These are phyloP conservation scores for Oreochromis niloticus DNA, from an alignment of 2,113 vertebrate species.

Conservation along the genomic window DNA sequence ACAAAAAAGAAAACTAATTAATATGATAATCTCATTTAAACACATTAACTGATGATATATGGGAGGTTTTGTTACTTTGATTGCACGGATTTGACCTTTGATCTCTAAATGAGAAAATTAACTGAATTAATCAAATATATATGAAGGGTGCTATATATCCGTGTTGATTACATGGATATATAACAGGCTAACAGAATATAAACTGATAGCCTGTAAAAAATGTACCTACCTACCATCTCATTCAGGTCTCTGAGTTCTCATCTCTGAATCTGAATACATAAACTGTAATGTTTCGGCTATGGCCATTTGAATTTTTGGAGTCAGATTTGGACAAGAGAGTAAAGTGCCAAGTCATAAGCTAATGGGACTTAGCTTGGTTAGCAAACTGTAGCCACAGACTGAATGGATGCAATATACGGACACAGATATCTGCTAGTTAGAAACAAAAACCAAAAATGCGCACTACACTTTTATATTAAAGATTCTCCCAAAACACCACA, in stretches of 20 bases:
- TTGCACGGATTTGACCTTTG: conserved; percentile 53
- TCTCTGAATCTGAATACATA: neutral
- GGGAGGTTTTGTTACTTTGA: conserved; percentile 35
- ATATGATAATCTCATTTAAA: conserved; percentile 50
- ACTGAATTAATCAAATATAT: conserved; percentile 32
- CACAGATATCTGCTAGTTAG: neutral
- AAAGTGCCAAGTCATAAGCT: neutral
- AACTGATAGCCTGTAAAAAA: neutral
- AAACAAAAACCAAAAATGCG: neutral
- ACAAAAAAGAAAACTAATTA: conserved; percentile 63
- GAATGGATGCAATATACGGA: neutral
- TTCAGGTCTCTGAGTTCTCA: neutral
- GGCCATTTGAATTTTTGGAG: neutral
- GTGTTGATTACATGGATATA: neutral
- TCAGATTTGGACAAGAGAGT: neutral
- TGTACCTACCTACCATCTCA: neutral
- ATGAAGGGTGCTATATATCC: neutral
- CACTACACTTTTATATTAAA: neutral
- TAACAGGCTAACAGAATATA: neutral
- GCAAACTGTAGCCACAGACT: neutral
- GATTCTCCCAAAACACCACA: neutral
- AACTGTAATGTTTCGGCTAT: neutral
- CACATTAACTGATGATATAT: conserved; percentile 38
- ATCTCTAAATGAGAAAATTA: conserved; percentile 35
- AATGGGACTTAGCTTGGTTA: neutral